These are phyloP conservation scores for Xiphophorus hellerii DNA, from an alignment of 2,113 vertebrate genomes.

Conservation along the genomic window DNA sequence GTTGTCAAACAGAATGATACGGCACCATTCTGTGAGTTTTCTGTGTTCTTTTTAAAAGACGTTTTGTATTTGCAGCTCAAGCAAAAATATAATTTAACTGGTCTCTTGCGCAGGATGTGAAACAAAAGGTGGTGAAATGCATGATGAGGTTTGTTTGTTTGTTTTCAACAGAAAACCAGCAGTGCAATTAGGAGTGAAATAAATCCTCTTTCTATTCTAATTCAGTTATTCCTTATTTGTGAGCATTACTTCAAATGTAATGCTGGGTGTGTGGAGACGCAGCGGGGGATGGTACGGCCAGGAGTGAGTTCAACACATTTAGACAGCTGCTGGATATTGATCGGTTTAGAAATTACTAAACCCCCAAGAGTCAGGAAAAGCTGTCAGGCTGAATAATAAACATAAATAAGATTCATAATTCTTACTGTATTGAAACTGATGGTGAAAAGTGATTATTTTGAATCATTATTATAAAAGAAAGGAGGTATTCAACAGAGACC, in stretches of 20 bases:
- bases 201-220: not conserved
- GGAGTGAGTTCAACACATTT: constrained; percentile 46
- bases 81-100: not conserved
- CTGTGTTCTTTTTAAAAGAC: not conserved
- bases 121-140: not conserved
- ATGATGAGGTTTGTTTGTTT: not conserved
- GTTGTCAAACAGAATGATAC: not conserved
- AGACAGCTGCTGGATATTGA: constrained; percentile 57
- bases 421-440: not conserved
- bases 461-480: too few species aligned
- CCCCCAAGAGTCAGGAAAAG: constrained; percentile 31
- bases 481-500: too few species aligned
- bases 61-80: not conserved
- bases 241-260: not conserved
- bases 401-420: constrained; percentile 9
- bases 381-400: constrained; percentile 33
- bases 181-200: not conserved
- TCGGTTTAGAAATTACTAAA: constrained; percentile 60
- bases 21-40: not conserved
- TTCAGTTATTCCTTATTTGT: not conserved
- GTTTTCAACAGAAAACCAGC: not conserved
- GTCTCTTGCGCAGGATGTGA: not conserved
- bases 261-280: not conserved
- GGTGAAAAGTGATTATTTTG: too few species aligned
- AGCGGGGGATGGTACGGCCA: constrained; percentile 38